Evolutionary conservation across 1,140 invertebrate genomes (phyloP).

Genomic region (Drosophila rhopaloa): DNA sequence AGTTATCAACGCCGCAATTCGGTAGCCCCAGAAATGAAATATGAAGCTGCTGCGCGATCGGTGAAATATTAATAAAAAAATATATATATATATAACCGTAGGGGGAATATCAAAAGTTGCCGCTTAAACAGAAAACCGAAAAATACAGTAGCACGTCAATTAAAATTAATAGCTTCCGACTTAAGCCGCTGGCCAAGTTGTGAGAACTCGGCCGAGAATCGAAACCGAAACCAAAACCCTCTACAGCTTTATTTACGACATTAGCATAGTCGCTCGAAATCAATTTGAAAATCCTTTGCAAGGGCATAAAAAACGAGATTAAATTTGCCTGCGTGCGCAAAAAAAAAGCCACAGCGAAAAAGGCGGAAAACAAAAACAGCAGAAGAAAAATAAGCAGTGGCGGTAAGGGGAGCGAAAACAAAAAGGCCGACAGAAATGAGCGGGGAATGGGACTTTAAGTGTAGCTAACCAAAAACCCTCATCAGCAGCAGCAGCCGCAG

Average conservation of each 20-base stretch:
- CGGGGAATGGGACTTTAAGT: slow-evolving; percentile 68
- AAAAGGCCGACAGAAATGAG: slow-evolving; percentile 65
- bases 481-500: slow-evolving; percentile 49
- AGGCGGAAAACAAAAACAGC: slow-evolving; percentile 41
- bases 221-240: slow-evolving; percentile 15
- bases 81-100: not conserved
- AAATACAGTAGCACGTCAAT: slow-evolving; percentile 80
- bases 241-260: slow-evolving; percentile 78
- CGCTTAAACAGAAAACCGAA: slow-evolving; percentile 35
- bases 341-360: slow-evolving; percentile 19
- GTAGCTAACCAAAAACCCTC: slow-evolving; percentile 76
- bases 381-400: slow-evolving; percentile 13
- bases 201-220: slow-evolving; percentile 24
- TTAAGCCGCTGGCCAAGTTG: slow-evolving; percentile 51
- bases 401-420: slow-evolving; percentile 41
- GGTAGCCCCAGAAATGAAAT: slow-evolving; percentile 35
- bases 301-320: slow-evolving; percentile 65
- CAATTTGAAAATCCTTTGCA: slow-evolving; percentile 81
- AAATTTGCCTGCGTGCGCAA: slow-evolving; percentile 75
- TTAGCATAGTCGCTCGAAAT: slow-evolving; percentile 69
- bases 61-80: slow-evolving; percentile 31
- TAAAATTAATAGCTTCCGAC: slow-evolving; percentile 82
- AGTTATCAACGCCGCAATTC: slow-evolving; percentile 46
- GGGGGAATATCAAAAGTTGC: slow-evolving; percentile 42
- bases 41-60: slow-evolving; percentile 21